phyloP scores from a whole-genome alignment of 2,113 vertebrate genomes.

The Campylomormyrus tamandua region DNA sequence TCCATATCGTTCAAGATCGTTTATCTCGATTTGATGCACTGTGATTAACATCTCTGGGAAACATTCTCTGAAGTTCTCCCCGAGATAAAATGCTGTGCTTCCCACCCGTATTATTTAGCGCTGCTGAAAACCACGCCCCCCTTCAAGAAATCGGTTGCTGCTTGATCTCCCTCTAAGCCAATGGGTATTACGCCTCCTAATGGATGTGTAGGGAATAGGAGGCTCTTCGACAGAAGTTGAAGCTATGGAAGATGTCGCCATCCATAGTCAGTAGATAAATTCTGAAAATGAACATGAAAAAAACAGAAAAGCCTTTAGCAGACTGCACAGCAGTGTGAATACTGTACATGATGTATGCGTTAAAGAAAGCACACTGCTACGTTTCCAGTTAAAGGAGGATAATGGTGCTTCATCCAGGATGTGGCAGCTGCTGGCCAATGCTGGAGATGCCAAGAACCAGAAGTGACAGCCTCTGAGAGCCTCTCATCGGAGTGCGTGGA shows the following conservation, averaged over 20 bases:
- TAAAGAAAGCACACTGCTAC: background rate
- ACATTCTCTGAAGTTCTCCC: constrained; percentile 57
- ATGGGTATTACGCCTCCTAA: constrained; percentile 46
- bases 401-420: background rate
- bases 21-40: constrained; percentile 61
- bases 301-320: background rate
- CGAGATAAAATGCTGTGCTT: constrained; percentile 49
- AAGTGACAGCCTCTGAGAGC: background rate
- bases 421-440: background rate
- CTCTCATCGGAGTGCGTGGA: background rate
- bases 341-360: background rate
- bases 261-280: background rate
- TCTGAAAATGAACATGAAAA: background rate
- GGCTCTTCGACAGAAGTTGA: background rate
- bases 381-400: background rate
- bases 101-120: constrained; percentile 23
- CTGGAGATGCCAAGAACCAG: background rate
- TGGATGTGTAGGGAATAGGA: constrained; percentile 30
- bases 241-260: background rate
- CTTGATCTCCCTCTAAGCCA: constrained; percentile 36
- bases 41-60: constrained; percentile 59
- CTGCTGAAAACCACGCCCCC: background rate
- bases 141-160: constrained; percentile 21
- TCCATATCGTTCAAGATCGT: constrained; percentile 47
- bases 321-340: background rate